phyloP scores from a whole-genome alignment of 2,797 vertebrate genomes.

The Smutsia temminckii region DNA sequence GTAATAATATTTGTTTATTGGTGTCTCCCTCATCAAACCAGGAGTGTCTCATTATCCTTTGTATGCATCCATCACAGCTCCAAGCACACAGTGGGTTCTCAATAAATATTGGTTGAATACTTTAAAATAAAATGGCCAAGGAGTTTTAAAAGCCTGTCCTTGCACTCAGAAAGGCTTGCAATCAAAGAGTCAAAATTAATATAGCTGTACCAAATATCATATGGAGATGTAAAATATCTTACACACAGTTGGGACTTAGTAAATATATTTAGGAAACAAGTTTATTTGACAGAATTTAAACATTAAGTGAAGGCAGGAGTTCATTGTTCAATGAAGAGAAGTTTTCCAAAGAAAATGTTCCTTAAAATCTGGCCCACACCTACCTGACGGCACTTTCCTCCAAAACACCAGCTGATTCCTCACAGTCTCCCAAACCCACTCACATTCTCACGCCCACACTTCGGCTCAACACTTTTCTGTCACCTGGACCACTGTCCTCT shows the following conservation, averaged over 20 bases:
- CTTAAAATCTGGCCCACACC: neutral
- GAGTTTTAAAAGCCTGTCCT: neutral
- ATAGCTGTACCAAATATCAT: neutral
- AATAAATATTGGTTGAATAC: neutral
- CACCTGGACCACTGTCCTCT: neutral
- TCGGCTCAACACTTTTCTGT: neutral
- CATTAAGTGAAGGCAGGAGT: neutral
- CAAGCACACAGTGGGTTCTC: neutral
- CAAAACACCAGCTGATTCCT: neutral
- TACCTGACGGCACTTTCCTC: neutral
- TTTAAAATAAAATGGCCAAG: neutral
- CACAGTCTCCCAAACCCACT: neutral
- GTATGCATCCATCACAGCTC: neutral
- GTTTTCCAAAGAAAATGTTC: neutral
- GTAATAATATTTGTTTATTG: neutral
- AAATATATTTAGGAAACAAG: neutral
- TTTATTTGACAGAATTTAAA: neutral
- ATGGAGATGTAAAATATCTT: neutral
- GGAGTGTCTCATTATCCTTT: neutral
- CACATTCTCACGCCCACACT: neutral
- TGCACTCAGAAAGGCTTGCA: neutral
- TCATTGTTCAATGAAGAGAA: neutral
- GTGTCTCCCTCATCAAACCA: neutral
- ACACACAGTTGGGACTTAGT: neutral
- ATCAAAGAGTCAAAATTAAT: constrained; percentile 2